Base-by-base conservation (phyloP, 35 echinoderm and acorn worm genomes). In the Apostichopus californicus region DNA sequence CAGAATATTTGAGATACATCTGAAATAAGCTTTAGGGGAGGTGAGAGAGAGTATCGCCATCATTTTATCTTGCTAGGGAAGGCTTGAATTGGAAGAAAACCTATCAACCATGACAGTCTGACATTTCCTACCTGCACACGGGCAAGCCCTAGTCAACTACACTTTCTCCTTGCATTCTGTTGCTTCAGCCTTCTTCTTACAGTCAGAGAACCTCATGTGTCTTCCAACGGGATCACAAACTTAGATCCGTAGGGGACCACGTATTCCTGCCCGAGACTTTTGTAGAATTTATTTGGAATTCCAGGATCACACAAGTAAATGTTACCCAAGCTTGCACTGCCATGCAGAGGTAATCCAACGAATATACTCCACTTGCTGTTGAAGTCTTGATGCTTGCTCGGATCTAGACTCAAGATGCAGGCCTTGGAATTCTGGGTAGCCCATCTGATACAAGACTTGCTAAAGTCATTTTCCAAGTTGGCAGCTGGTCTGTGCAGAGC, bases 241-340 rank as follows among this genome's bases (percentile, higher is more conserved):
- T 79, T 77, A 14, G 89, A 91, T 3, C 61, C 83, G 86, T 73
- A 93, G 1, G 92, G 92, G 20, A 64, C 64, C 23, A 93, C 15
- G 54, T 86, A 87, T 23, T 87, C n/a, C 17, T 81, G 61, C 11
- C 53, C 92, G 5, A 86, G 14, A 9, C 21, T n/a, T 77, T 68
- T 9, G 68, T 86, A 93, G 25, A 93, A 83, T 46, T 87, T 93
- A 12, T 77, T 86, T 7, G 92, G 92, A 60, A 93, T 87, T 46
- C 92, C 92, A 13, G 81, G 77, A 59, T 93, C 92, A 26, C 92
- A 93, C 5, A 93, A 53, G 55, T 86, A 93, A 28, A 93, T 53
- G 65, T 73, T 93, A 26, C 92, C 92, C 8, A 93, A 21, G 28
- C 78, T 93, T 11, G 80, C 53, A 28, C 80, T 93, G 11, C 64